phyloP scores from a whole-genome alignment of 2,888 invertebrate genomes.

The Apodemia hepburni region DNA sequence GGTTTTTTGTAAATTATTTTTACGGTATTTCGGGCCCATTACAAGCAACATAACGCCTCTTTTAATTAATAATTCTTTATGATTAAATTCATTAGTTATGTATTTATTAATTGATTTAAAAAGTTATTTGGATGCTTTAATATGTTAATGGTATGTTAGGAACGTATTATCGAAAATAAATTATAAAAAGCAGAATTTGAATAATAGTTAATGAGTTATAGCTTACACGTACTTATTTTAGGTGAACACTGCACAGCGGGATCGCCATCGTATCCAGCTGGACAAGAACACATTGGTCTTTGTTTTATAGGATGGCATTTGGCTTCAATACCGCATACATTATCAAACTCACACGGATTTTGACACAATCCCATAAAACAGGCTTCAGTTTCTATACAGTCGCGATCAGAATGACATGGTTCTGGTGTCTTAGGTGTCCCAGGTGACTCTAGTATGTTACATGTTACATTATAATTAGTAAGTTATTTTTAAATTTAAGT shows the following conservation, averaged over 20 bases:
- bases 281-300: constrained; percentile 90
- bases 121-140: not conserved
- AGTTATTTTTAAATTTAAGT: constrained; percentile 35
- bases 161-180: not conserved
- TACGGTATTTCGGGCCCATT: not conserved
- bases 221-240: constrained; percentile 92
- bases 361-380: constrained; percentile 91
- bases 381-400: constrained; percentile 91
- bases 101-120: not conserved
- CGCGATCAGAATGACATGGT: constrained; percentile 90
- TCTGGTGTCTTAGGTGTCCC: constrained; percentile 86
- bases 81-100: not conserved
- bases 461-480: constrained; percentile 45
- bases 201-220: constrained; percentile 33
- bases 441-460: constrained; percentile 83
- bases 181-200: constrained; percentile 34
- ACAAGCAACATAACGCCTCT: not conserved
- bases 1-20: not conserved
- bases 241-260: constrained; percentile 90
- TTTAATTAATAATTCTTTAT: too few relatives aligned
- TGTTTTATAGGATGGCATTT: constrained; percentile 91
- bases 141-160: not conserved
- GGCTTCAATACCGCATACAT: constrained; percentile 87
- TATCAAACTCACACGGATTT: constrained; percentile 91
- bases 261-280: constrained; percentile 89